A percentile compares a stretch with the other conserved stretches of the same genome.
Evolutionary conservation across 2,113 vertebrate species (phyloP).

Genomic region (Phyllopteryx taeniolatus): DNA sequence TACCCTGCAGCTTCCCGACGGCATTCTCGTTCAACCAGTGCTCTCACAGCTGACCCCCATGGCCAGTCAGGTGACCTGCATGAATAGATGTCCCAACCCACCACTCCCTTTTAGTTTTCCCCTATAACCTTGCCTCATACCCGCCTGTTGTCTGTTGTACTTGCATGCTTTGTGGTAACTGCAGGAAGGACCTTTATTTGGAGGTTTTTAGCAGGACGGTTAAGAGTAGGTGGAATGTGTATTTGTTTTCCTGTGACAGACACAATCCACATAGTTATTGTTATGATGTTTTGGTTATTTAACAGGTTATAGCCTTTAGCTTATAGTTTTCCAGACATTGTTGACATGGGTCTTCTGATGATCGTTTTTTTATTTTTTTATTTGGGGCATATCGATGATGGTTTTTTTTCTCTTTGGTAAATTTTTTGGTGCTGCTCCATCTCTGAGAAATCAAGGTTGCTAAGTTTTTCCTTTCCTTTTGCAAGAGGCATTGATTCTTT

Average conservation of each 20-base stretch:
- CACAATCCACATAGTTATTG: not conserved
- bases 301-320: not conserved
- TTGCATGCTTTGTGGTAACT: conserved; percentile 53
- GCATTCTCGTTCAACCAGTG: conserved; percentile 99
- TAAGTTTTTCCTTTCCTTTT: not conserved
- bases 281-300: not conserved
- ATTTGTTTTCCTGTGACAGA: no score
- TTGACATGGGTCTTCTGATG: not conserved
- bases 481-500: not conserved
- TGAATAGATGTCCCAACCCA: conserved; percentile 28
- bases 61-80: conserved; percentile 99
- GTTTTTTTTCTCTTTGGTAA: not conserved
- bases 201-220: not conserved
- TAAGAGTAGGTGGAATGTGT: not conserved
- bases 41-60: conserved; percentile 93
- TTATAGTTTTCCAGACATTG: not conserved
- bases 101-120: not conserved
- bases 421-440: not conserved
- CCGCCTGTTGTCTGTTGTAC: not conserved
- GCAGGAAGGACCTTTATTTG: not conserved
- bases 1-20: conserved; percentile 97
- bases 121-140: not conserved
- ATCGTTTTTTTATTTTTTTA: not conserved
- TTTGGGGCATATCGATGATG: not conserved
- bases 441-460: not conserved